Base-by-base conservation (phyloP, 2,113 vertebrate species). In the Syrrhaptes paradoxus region DNA sequence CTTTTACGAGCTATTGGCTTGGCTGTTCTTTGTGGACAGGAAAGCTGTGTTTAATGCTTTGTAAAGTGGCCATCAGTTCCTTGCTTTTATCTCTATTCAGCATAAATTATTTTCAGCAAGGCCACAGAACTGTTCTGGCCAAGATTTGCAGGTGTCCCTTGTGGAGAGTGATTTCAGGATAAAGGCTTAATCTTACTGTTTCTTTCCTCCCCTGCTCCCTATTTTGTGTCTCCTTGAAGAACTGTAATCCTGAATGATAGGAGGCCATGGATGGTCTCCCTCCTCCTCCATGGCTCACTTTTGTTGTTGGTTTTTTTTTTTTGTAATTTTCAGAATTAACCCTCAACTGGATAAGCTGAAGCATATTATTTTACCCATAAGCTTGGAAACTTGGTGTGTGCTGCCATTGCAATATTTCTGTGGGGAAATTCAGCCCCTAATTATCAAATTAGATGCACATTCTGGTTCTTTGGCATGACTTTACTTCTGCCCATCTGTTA, bases 381-480 rank as follows among this genome's bases (percentile, higher is more conserved):
- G 74, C 74, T 82, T 76, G 68, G 67, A 91, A 92, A 93, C 81
- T 85, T 89, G 29, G 38, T 74, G 63, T 55, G n/a, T 0, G 0
- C 48, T 95, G 78, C 87, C 29, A 17, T 9, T 71, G 61, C 75
- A 65, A 57, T 95, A 84, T 95, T 97, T 97, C 85, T 91, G 62
- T 80, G 41, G 68, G 95, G 78, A 91, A 93, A 85, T 96, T 95
- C 94, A 85, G 78, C 46, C 87, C 72, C 89, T 97, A 90, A 95
- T 96, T 97, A 94, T 95, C 93, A 95, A 96, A 97, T 97, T 95
- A 95, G 95, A 95, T 91, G 93, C 95, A 94, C 95, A 95, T 97
- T 95, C 81, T 95, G 94, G 87, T 91, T 97, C 91, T 89, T 94
- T 96, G 96, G 93, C 94, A 79, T 94, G 81, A 78, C 81, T 96